Evolutionary conservation across 2,113 vertebrate genomes (phyloP), one percentile per base, ranked within the genome.

Genomic region (Caracal caracal): DNA sequence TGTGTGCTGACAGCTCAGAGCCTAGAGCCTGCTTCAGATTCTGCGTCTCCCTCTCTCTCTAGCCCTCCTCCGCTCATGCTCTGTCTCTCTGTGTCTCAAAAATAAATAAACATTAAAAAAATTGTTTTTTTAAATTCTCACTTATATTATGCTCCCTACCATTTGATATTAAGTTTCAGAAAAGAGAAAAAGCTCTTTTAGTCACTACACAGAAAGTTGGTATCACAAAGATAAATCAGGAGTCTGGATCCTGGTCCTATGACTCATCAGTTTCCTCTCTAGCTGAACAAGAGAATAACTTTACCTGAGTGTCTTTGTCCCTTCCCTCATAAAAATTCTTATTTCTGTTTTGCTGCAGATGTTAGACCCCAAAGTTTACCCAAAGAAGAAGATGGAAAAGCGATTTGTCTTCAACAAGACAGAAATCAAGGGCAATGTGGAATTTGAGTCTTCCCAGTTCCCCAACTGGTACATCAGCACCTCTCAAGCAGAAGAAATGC

Each of bases 391-490:
- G 37, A 96, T 98, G 95, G 97, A 98, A 61, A 95, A 59, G 28
- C 65, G 97, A 37, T 98, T 98, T 88, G 37, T 98, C 90, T 98
- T 98, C 95, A 96, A 98, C 92, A 98, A 97, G 92, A 95, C 22
- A 33, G 94, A 96, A 71, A 17, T 92, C 76, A 94, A 70, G 47
- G 7, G 59, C 43, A 96, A 28, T 9, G 10, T 97, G 33, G 97
- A 97, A 75, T 98, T 98, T 76, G 98, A 98, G 68, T 98, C 98
- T 33, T 94, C 94, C 1, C n/a, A 94, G 40, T 97, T 82, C 71
- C 98, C 97, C 49, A 96, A 95, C 96, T 98, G 98, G 98, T 98
- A 96, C 49, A 98, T 98, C 95, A 98, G 98, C 81, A 98, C 98
- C 35, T 98, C 96, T 3, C 96, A 96, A 43, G 59, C 8, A 1